These are phyloP conservation scores for Nixonia krombeini DNA, from an alignment of 1,140 invertebrate genomes.

Conservation along the genomic window DNA sequence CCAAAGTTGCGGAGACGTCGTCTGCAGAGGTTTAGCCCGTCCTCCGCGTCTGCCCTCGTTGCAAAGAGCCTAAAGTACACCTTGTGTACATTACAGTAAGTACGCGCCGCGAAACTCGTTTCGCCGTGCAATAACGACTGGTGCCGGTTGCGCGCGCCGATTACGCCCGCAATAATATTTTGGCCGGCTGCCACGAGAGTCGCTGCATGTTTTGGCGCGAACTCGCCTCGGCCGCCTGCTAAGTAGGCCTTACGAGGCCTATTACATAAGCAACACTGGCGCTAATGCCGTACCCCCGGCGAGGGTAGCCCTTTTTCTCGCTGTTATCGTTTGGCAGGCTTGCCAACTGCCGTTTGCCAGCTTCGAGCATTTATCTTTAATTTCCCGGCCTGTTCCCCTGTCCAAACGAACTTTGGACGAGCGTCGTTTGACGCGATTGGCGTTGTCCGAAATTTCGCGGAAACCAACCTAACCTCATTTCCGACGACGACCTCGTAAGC, in stretches of 20 bases:
- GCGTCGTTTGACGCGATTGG: constrained; percentile 3
- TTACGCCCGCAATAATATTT: constrained; percentile 23
- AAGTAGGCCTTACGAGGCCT: constrained; percentile 34
- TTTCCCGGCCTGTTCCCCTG: background rate
- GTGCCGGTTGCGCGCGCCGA: constrained; percentile 31
- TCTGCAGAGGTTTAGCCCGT: too few relatives aligned
- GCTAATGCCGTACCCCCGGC: constrained; percentile 24
- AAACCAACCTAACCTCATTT: too few relatives aligned
- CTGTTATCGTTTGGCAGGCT: constrained; percentile 42
- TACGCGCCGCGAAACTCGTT: constrained; percentile 17
- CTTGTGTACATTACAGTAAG: background rate
- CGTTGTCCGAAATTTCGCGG: too few relatives aligned
- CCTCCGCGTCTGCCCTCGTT: too few relatives aligned
- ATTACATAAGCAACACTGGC: constrained; percentile 28
- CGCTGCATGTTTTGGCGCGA: constrained; percentile 5
- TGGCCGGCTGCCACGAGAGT: constrained; percentile 7
- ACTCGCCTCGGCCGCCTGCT: constrained; percentile 9
- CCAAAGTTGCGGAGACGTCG: too few relatives aligned
- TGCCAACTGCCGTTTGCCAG: background rate
- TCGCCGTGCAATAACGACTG: constrained; percentile 32
- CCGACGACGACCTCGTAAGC: too few relatives aligned
- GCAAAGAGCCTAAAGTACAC: background rate
- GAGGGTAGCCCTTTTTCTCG: constrained; percentile 19
- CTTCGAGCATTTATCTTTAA: background rate
- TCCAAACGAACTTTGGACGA: background rate